phyloP scores from a whole-genome alignment of 2,888 invertebrate species.

The Drosophila diplacantha region DNA sequence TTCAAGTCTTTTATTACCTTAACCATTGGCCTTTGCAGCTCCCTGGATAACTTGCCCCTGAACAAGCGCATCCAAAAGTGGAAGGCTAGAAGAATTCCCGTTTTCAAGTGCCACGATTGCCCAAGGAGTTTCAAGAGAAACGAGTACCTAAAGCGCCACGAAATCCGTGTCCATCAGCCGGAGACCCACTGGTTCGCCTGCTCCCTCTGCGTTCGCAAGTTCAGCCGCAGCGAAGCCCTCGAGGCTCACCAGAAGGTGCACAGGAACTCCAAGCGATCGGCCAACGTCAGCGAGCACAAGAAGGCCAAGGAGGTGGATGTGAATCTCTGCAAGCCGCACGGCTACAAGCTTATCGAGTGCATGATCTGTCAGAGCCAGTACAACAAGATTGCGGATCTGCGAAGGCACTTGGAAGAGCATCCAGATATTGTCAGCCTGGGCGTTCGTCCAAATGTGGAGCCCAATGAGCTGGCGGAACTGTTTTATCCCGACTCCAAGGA shows the following conservation, averaged over 20 bases:
- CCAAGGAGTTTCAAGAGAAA: conserved; percentile 69
- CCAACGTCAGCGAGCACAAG: conserved; percentile 57
- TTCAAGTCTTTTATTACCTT: neutral
- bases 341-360: conserved; percentile 75
- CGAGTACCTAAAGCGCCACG: conserved; percentile 70
- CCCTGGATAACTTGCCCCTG: conserved; percentile 54
- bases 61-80: conserved; percentile 46
- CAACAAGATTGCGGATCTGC: conserved; percentile 71
- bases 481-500: conserved; percentile 69
- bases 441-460: conserved; percentile 41
- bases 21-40: conserved; percentile 31
- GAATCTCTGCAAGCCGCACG: conserved; percentile 74
- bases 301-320: conserved; percentile 62
- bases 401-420: conserved; percentile 72
- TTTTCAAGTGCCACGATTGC: conserved; percentile 68
- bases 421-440: conserved; percentile 60
- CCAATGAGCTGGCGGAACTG: conserved; percentile 57
- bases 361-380: conserved; percentile 77
- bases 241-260: conserved; percentile 65
- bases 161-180: conserved; percentile 58
- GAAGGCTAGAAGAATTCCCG: conserved; percentile 23
- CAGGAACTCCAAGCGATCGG: conserved; percentile 73
- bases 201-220: conserved; percentile 63
- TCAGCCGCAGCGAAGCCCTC: conserved; percentile 65
- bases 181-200: conserved; percentile 68